Conservation (phyloP, 2,797 vertebrate species). For the Dendrocincla fuliginosa region DNA sequence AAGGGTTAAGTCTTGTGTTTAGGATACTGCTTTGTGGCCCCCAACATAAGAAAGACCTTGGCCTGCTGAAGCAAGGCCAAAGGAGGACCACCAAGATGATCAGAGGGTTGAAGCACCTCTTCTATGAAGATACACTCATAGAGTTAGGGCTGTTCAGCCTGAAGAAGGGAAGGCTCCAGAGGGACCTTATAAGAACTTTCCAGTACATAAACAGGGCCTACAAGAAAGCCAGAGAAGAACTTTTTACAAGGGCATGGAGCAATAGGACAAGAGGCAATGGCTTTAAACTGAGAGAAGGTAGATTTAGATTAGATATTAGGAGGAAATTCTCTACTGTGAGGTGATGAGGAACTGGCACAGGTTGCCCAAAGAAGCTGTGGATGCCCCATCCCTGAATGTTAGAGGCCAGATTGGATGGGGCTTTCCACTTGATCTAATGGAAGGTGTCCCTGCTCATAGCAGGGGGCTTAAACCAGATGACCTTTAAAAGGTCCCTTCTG, state of each 20-base stretch:
- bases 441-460: not conserved
- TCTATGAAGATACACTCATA: not conserved
- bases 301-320: not conserved
- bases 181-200: not conserved
- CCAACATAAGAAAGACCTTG: not conserved
- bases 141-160: not conserved
- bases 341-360: not conserved
- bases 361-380: not conserved
- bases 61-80: not conserved
- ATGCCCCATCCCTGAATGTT: not conserved
- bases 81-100: not conserved
- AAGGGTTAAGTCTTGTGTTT: not conserved
- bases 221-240: not conserved
- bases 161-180: not conserved
- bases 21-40: not conserved
- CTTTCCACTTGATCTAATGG: not conserved
- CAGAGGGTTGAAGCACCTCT: not conserved
- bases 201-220: not conserved
- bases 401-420: not conserved
- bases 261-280: not conserved
- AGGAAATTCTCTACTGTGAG: not conserved
- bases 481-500: accelerated
- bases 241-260: not conserved
- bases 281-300: not conserved
- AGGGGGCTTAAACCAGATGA: not conserved